phyloP scores from a whole-genome alignment of 1,140 invertebrate genomes.

The Subanguina moxae region DNA sequence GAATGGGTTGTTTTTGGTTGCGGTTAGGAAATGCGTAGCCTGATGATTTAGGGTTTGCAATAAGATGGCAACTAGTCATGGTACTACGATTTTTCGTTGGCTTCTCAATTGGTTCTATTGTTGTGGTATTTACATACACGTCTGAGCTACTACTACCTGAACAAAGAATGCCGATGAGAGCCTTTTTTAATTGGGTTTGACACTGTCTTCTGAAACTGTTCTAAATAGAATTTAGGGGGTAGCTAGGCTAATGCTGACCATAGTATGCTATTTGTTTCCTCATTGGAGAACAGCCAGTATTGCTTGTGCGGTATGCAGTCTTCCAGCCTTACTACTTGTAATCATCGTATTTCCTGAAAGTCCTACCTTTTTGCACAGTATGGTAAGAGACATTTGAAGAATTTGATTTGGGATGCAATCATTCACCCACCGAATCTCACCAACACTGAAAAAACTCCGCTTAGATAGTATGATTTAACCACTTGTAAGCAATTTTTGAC shows the following conservation, averaged over 20 bases:
- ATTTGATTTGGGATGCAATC: neutral
- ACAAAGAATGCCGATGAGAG: constrained; percentile 53
- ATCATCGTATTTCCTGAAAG: constrained; percentile 53
- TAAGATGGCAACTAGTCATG: constrained; percentile 44
- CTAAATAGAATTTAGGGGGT: constrained; percentile 32
- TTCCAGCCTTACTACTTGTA: constrained; percentile 47
- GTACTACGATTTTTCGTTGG: constrained; percentile 19
- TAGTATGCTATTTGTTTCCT: constrained; percentile 51
- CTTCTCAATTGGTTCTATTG: constrained; percentile 35
- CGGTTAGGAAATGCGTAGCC: neutral
- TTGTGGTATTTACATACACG: constrained; percentile 52
- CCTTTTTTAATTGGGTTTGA: constrained; percentile 54
- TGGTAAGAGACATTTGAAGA: too few species aligned
- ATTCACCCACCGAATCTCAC: too few species aligned
- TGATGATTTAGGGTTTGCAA: constrained; percentile 5
- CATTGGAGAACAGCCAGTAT: constrained; percentile 48
- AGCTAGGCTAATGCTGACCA: constrained; percentile 46
- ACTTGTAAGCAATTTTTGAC: too few species aligned
- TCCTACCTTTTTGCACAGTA: constrained; percentile 47
- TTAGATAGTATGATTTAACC: too few species aligned
- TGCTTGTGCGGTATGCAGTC: constrained; percentile 43
- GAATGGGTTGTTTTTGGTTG: neutral
- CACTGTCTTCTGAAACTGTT: neutral
- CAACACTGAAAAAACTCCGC: too few species aligned
- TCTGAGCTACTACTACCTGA: constrained; percentile 46